These are phyloP conservation scores for Nymphalis urticae DNA, from an alignment of 2,888 invertebrate species.

Conservation along the genomic window DNA sequence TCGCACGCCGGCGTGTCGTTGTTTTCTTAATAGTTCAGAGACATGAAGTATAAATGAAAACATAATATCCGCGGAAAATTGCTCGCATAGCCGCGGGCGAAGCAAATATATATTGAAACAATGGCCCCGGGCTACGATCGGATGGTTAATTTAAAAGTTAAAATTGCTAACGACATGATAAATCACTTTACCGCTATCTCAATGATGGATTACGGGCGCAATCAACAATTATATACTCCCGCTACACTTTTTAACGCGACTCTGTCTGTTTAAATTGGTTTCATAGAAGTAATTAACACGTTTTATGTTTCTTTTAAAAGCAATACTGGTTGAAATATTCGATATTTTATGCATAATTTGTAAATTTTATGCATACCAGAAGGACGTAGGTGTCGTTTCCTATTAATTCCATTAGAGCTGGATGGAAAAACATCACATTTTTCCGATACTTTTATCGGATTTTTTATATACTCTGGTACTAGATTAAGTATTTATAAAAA, in stretches of 20 bases:
- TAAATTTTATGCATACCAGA: no score
- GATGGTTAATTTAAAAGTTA: conserved; percentile 54
- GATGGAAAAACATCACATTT: no score
- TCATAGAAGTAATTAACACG: not conserved
- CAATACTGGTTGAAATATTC: not conserved
- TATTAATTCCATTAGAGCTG: no score
- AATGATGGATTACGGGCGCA: conserved; percentile 60
- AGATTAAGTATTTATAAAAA: no score
- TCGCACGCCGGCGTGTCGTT: not conserved
- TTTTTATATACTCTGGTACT: no score
- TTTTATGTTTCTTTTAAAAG: not conserved
- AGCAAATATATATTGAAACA: conserved; percentile 24
- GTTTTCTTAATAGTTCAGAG: conserved; percentile 21
- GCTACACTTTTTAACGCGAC: not conserved
- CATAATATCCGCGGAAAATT: conserved; percentile 21
- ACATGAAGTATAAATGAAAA: conserved; percentile 18
- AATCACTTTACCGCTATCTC: conserved; percentile 64
- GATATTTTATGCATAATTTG: not conserved
- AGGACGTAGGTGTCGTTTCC: no score
- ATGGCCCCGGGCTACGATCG: conserved; percentile 33
- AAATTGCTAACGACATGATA: conserved; percentile 58
- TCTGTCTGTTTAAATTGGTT: not conserved
- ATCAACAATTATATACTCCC: conserved; percentile 6
- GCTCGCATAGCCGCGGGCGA: conserved; percentile 11
- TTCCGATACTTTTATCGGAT: no score